These are phyloP conservation scores for Chlamydotis undulata DNA, from an alignment of 2,113 vertebrate species.

Conservation along the genomic window DNA sequence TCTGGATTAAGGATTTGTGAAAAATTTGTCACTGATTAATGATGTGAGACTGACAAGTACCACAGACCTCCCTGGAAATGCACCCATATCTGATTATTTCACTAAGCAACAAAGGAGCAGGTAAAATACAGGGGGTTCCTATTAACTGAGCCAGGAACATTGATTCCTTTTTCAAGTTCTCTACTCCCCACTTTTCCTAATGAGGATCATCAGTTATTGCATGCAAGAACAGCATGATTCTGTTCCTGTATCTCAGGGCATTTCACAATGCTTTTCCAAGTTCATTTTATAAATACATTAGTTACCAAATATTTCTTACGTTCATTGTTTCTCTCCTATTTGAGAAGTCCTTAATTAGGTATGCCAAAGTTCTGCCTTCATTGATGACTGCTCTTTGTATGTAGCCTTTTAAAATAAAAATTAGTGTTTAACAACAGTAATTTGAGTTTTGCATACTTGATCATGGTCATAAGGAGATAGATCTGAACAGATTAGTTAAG, in stretches of 20 bases:
- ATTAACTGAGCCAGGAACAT: background rate
- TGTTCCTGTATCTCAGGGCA: background rate
- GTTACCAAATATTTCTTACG: background rate
- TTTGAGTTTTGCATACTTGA: constrained; percentile 6
- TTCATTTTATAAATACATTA: background rate
- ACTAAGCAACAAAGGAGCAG: background rate
- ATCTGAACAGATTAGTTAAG: background rate
- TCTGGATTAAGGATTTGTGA: constrained; percentile 61
- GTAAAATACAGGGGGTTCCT: background rate
- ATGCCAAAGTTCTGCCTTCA: background rate
- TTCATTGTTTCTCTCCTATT: background rate
- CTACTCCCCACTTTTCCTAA: background rate
- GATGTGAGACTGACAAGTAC: constrained; percentile 57
- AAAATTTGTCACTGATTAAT: constrained; percentile 66
- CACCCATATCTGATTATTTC: constrained; percentile 33
- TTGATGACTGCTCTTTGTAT: background rate
- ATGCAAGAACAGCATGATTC: background rate
- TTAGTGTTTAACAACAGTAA: background rate
- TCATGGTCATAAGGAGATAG: background rate
- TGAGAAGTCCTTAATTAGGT: background rate
- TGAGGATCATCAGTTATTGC: background rate
- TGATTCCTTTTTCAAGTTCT: background rate
- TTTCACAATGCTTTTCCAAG: background rate
- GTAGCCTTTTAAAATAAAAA: background rate
- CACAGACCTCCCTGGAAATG: background rate